Conservation (phyloP, 2,797 vertebrate species). For the Morus bassanus region DNA sequence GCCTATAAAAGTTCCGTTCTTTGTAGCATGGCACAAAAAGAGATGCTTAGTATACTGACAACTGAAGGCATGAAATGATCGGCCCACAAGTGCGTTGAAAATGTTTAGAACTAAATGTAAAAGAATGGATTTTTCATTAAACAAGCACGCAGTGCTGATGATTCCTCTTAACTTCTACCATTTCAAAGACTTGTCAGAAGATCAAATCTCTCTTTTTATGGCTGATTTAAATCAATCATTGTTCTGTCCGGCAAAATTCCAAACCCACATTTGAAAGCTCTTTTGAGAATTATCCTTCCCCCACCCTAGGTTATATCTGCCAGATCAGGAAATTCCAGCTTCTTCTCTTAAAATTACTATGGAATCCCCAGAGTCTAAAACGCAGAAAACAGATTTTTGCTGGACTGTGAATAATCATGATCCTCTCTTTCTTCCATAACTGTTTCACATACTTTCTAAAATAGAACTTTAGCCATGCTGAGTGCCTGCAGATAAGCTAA, state of each 20-base stretch:
- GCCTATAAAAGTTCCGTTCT: not conserved
- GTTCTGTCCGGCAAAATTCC: constrained; percentile 34
- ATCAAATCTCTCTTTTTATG: constrained; percentile 8
- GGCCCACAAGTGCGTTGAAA: not conserved
- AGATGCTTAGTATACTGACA: not conserved
- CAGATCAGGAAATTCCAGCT: constrained; percentile 63
- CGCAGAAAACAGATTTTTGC: not conserved
- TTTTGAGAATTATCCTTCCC: constrained; percentile 28
- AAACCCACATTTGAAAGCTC: constrained; percentile 25
- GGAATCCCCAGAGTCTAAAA: constrained; percentile 25
- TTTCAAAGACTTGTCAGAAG: constrained; percentile 27
- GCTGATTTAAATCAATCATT: constrained; percentile 45
- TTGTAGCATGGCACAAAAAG: not conserved
- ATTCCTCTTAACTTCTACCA: constrained; percentile 12
- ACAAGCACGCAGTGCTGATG: not conserved
- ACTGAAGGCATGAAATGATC: not conserved
- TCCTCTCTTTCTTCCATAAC: not conserved
- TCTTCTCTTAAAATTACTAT: constrained; percentile 20
- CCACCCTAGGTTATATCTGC: not conserved
- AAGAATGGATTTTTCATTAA: constrained; percentile 37
- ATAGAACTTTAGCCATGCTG: not conserved
- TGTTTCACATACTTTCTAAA: not conserved
- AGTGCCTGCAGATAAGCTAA: not conserved
- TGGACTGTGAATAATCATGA: not conserved
- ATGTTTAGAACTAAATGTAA: not conserved